A percentile compares a stretch with the other conserved stretches of the same genome.
Conservation (phyloP, 2,888 invertebrate species). For the Blastobasis adustella region DNA sequence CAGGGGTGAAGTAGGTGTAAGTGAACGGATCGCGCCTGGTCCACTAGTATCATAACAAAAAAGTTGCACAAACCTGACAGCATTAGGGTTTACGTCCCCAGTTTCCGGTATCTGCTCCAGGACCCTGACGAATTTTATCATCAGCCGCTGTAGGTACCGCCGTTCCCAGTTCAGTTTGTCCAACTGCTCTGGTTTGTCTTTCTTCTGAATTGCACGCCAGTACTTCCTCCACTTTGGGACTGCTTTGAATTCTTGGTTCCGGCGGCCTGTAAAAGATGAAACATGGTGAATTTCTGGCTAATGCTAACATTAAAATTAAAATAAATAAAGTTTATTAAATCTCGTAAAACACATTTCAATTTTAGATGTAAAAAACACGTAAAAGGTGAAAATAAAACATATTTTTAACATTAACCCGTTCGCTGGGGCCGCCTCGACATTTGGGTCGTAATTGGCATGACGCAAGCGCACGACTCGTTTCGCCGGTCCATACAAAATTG, state of each 20-base stretch:
- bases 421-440: no score
- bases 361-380: no score
- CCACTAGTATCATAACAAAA: conserved; percentile 78
- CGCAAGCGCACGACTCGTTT: no score
- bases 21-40: no score
- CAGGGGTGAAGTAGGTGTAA: no score
- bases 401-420: no score
- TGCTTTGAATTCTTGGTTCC: conserved; percentile 89
- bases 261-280: conserved; percentile 70
- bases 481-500: no score
- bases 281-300: not conserved
- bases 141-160: conserved; percentile 86
- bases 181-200: conserved; percentile 81
- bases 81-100: conserved; percentile 74
- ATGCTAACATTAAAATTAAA: no score
- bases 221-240: conserved; percentile 94
- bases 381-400: no score
- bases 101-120: conserved; percentile 83
- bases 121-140: conserved; percentile 90
- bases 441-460: no score
- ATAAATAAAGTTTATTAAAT: no score
- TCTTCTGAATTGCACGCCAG: conserved; percentile 92
- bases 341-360: no score
- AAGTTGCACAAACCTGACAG: conserved; percentile 51
- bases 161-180: conserved; percentile 89